Conservation (phyloP, 2,113 vertebrate genomes). For the Cottus gobio region DNA sequence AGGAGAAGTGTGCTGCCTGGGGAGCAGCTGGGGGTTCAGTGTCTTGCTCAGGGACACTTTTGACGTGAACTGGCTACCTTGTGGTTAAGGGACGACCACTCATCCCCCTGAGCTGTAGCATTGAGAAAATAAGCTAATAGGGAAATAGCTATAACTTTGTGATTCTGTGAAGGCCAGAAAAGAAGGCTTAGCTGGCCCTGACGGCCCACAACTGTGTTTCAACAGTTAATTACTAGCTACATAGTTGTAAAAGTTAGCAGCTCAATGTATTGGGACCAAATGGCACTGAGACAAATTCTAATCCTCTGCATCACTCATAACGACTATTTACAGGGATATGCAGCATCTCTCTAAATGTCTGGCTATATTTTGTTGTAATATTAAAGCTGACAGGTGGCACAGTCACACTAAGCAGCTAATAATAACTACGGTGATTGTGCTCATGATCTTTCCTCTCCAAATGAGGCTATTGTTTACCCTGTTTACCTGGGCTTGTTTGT, state of each 20-base stretch:
- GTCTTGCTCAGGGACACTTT: too few species aligned
- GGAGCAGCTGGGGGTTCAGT: too few species aligned
- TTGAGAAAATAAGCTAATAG: too few species aligned
- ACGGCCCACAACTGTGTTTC: too few species aligned
- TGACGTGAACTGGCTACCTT: too few species aligned
- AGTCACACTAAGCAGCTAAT: slow-evolving; percentile 11
- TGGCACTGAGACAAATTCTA: neutral
- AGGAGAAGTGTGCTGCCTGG: too few species aligned
- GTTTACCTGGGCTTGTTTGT: slow-evolving; percentile 24
- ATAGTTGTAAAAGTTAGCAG: neutral
- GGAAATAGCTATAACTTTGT: too few species aligned
- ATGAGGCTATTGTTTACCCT: slow-evolving; percentile 27
- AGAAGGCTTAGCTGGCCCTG: too few species aligned
- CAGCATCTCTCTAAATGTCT: slow-evolving; percentile 13
- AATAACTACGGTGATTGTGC: slow-evolving; percentile 22
- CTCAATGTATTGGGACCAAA: neutral
- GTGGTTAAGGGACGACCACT: too few species aligned
- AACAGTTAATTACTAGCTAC: neutral
- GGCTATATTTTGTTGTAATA: slow-evolving; percentile 6
- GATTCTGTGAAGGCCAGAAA: too few species aligned
- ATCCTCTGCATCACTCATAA: slow-evolving; percentile 7
- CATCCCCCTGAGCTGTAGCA: too few species aligned
- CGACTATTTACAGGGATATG: slow-evolving; percentile 1
- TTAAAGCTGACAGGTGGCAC: slow-evolving; percentile 17
- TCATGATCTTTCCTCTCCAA: slow-evolving; percentile 26